Base-by-base conservation (phyloP, 1,140 invertebrate genomes). In the Sycophaga agraensis region DNA sequence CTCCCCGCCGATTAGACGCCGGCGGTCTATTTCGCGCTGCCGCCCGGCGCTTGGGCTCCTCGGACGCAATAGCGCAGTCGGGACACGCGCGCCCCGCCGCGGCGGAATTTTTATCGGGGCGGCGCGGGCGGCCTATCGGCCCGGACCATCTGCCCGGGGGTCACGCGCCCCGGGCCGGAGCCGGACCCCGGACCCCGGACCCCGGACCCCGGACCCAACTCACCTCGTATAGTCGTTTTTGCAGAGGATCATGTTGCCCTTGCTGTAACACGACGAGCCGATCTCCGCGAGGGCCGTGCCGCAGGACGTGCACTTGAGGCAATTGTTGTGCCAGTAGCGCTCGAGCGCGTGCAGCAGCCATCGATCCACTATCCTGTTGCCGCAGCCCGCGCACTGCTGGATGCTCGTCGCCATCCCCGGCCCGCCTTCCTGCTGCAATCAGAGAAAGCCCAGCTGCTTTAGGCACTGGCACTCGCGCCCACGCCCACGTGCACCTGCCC, bases 161-260 rank as follows among this genome's bases (percentile, higher is more conserved):
- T n/a, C n/a, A n/a, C n/a, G n/a, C n/a, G n/a, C n/a, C n/a, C n/a
- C n/a, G n/a, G n/a, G n/a, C n/a, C n/a, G n/a, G n/a, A n/a, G n/a
- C n/a, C n/a, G n/a, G n/a, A n/a, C n/a, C n/a, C n/a, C n/a, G n/a
- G n/a, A n/a, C n/a, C n/a, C n/a, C n/a, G n/a, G n/a, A n/a, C n/a
- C n/a, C n/a, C n/a, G n/a, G n/a, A n/a, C n/a, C n/a, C n/a, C n/a
- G n/a, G n/a, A 31, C 5, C 28, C 28, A 21, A 19, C 85, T 88
- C 83, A 97, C 94, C 91, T 92, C 76, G 91, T 88, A 80, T 97
- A 97, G 82, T 97, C 94, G 78, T 86, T 88, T 86, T 92, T 92
- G 86, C 94, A 97, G 68, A 97, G 85, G 74, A 96, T 94, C 90
- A 96, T 93, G 68, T 91, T 91, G 53, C 88, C 87, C 82, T 91